These are phyloP conservation scores for Meiosimyza platycephala DNA, from an alignment of 2,888 invertebrate species.

Conservation along the genomic window DNA sequence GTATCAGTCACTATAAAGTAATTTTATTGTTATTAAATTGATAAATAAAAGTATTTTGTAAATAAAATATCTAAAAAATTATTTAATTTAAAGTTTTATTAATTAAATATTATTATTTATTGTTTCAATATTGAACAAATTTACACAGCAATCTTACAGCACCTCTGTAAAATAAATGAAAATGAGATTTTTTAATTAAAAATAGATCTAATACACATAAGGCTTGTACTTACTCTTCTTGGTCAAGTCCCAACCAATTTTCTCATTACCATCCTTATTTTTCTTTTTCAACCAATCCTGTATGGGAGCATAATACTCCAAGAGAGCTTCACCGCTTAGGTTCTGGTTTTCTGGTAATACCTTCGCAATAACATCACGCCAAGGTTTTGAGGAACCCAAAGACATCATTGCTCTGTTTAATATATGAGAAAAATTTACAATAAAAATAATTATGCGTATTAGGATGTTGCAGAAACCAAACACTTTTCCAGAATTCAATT, in stretches of 20 bases:
- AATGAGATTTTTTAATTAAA: not conserved
- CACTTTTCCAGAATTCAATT: too few species aligned
- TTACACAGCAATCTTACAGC: slow-evolving; percentile 56
- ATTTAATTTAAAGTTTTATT: too few species aligned
- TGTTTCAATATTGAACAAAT: too few species aligned
- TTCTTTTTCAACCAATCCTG: slow-evolving; percentile 61
- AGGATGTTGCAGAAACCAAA: too few species aligned
- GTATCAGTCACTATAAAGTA: too few species aligned
- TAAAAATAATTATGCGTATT: too few species aligned
- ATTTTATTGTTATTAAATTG: too few species aligned
- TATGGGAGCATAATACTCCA: slow-evolving; percentile 82
- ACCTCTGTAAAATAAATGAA: slow-evolving; percentile 44
- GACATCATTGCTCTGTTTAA: slow-evolving; percentile 65
- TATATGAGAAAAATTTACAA: too few species aligned
- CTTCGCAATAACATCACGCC: slow-evolving; percentile 78
- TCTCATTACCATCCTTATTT: slow-evolving; percentile 54
- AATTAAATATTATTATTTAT: too few species aligned
- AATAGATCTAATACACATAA: not conserved
- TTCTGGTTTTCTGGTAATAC: slow-evolving; percentile 76
- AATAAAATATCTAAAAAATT: too few species aligned
- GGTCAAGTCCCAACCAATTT: slow-evolving; percentile 60
- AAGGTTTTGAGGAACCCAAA: slow-evolving; percentile 75
- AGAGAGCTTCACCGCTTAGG: slow-evolving; percentile 77
- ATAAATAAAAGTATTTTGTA: too few species aligned
- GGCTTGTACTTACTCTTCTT: slow-evolving; percentile 55